A percentile compares a stretch with the other conserved stretches of the same genome.
These are phyloP conservation scores for Amblyjoppa proteus DNA, from an alignment of 2,888 invertebrate genomes.

Conservation along the genomic window DNA sequence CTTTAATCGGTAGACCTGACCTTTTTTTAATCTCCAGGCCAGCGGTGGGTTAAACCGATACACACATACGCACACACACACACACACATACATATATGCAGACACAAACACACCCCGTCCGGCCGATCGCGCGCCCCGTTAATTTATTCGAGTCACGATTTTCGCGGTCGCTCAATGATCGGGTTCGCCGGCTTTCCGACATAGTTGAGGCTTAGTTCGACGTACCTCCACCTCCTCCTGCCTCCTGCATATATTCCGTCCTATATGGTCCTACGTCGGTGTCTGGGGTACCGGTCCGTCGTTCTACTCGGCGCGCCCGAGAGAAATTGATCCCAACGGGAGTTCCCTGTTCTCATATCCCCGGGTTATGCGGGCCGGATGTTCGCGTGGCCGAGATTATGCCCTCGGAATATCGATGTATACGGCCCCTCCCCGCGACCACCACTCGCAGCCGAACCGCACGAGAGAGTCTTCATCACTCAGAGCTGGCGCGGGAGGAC, in stretches of 20 bases:
- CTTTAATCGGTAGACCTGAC: constrained; percentile 29
- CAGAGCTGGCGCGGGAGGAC: constrained; percentile 16
- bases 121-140: constrained; percentile 3
- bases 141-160: constrained; percentile 64
- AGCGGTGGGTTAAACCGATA: not conserved
- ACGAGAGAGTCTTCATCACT: constrained; percentile 58
- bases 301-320: constrained; percentile 29
- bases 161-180: constrained; percentile 61
- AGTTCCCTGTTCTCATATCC: constrained; percentile 51
- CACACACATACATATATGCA: too few species aligned
- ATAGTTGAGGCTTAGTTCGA: constrained; percentile 38
- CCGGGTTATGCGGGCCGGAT: constrained; percentile 51
- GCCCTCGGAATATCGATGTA: constrained; percentile 65
- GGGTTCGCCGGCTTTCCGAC: constrained; percentile 29
- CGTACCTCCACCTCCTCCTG: not conserved
- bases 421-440: not conserved
- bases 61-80: too few species aligned
- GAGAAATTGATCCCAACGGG: constrained; percentile 63
- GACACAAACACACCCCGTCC: not conserved
- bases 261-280: constrained; percentile 25
- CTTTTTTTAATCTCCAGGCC: constrained; percentile 44
- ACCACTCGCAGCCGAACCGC: constrained; percentile 7
- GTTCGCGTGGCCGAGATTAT: constrained; percentile 66
- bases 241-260: not conserved
- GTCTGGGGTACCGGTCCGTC: constrained; percentile 40